phyloP scores from a whole-genome alignment of 2,888 invertebrate genomes.

The Helleia helle region DNA sequence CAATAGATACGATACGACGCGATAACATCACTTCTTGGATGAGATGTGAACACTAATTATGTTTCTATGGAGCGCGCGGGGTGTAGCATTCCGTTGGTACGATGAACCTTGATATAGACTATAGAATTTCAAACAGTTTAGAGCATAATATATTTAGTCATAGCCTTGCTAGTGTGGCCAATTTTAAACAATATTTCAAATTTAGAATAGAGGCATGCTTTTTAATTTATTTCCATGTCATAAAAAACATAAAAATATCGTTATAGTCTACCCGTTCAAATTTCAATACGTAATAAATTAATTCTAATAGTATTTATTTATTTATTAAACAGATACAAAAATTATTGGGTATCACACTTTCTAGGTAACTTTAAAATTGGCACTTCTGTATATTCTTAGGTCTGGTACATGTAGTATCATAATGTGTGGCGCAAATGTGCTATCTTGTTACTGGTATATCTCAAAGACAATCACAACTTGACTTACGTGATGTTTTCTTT shows the following conservation, averaged over 20 bases:
- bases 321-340: too few relatives aligned
- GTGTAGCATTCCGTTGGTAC: conserved; percentile 57
- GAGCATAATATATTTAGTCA: conserved; percentile 8
- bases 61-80: conserved; percentile 57
- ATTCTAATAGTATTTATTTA: too few relatives aligned
- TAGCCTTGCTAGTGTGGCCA: too few relatives aligned
- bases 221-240: too few relatives aligned
- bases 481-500: too few relatives aligned
- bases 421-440: conserved; percentile 46
- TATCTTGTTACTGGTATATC: conserved; percentile 42
- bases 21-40: conserved; percentile 38
- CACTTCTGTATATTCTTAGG: conserved; percentile 16
- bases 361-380: too few relatives aligned
- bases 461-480: conserved; percentile 34
- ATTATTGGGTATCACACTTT: too few relatives aligned
- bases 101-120: conserved; percentile 38
- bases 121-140: conserved; percentile 25
- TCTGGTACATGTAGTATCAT: conserved; percentile 51
- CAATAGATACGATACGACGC: conserved; percentile 39
- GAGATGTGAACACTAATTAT: conserved; percentile 66
- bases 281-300: too few relatives aligned
- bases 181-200: too few relatives aligned
- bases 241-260: too few relatives aligned
- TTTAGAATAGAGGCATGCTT: too few relatives aligned
- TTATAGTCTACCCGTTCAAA: too few relatives aligned